Evolutionary conservation across 2,888 invertebrate species (phyloP).

Genomic region (Polylopha cassiicola): DNA sequence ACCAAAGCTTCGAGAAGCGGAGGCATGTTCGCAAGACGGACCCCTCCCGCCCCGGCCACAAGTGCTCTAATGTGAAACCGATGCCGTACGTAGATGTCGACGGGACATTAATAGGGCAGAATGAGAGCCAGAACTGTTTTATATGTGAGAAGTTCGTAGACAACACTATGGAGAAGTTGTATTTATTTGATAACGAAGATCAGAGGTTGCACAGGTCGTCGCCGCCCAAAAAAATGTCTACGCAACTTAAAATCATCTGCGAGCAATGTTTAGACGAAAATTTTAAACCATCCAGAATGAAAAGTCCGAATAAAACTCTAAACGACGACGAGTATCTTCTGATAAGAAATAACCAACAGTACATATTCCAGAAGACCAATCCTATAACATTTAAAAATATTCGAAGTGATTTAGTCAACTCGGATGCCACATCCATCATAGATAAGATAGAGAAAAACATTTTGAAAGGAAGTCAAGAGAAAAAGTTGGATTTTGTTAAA

Average conservation of each 20-base stretch:
- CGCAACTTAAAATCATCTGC: constrained; percentile 62
- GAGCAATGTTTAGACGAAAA: constrained; percentile 55
- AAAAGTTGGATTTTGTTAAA: constrained; percentile 54
- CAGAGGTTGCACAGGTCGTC: constrained; percentile 59
- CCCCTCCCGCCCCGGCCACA: constrained; percentile 54
- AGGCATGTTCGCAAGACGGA: constrained; percentile 63
- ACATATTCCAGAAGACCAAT: constrained; percentile 59
- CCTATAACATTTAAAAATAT: constrained; percentile 36
- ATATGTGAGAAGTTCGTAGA: constrained; percentile 58
- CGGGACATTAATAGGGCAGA: constrained; percentile 44
- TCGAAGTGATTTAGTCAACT: constrained; percentile 29
- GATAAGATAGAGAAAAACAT: constrained; percentile 27
- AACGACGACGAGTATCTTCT: constrained; percentile 62
- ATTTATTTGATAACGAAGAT: constrained; percentile 67
- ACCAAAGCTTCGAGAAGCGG: constrained; percentile 46
- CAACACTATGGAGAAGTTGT: constrained; percentile 52
- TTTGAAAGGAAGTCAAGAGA: constrained; percentile 30
- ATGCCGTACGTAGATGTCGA: constrained; percentile 46
- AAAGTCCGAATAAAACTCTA: constrained; percentile 55
- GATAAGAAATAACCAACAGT: constrained; percentile 67
- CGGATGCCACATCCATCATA: constrained; percentile 13
- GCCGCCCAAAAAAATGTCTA: constrained; percentile 53
- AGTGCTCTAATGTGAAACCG: constrained; percentile 41
- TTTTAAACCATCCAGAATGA: constrained; percentile 55
- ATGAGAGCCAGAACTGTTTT: constrained; percentile 55